These are phyloP conservation scores for Malacosoma neustria DNA, from an alignment of 2,888 invertebrate species.

Conservation along the genomic window DNA sequence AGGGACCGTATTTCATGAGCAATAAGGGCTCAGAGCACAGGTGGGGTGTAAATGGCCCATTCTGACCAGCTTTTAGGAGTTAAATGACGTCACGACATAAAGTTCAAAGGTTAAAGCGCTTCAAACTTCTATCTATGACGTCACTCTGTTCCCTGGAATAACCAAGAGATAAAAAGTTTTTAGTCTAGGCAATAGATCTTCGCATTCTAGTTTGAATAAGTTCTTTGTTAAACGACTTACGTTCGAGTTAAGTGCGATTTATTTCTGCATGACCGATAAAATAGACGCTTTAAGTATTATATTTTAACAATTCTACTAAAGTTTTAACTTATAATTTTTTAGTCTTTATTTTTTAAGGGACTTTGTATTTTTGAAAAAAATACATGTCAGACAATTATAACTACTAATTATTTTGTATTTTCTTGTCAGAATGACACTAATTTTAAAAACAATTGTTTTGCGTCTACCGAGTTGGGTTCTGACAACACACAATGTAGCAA, in stretches of 20 bases:
- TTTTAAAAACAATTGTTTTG: too few species aligned
- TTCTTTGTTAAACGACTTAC: not conserved
- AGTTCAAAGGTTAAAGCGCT: not conserved
- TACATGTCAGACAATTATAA: too few species aligned
- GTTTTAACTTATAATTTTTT: too few species aligned
- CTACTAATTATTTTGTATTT: too few species aligned
- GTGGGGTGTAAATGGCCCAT: constrained; percentile 19
- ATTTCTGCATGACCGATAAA: too few species aligned
- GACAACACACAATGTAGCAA: too few species aligned
- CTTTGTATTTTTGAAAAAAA: too few species aligned
- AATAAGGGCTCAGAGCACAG: constrained; percentile 17
- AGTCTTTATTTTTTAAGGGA: too few species aligned
- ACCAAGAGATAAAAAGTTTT: not conserved
- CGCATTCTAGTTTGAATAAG: not conserved
- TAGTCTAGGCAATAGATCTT: not conserved
- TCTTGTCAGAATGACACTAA: too few species aligned
- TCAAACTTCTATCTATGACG: not conserved
- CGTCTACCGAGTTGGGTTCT: too few species aligned
- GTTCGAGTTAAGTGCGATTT: not conserved
- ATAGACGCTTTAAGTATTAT: too few species aligned
- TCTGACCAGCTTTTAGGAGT: constrained; percentile 11
- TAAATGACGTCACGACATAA: not conserved
- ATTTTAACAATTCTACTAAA: too few species aligned
- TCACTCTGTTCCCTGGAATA: not conserved
- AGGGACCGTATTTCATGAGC: constrained; percentile 10